phyloP scores from a whole-genome alignment of 2,113 vertebrate genomes.

The Hydropotes inermis region DNA sequence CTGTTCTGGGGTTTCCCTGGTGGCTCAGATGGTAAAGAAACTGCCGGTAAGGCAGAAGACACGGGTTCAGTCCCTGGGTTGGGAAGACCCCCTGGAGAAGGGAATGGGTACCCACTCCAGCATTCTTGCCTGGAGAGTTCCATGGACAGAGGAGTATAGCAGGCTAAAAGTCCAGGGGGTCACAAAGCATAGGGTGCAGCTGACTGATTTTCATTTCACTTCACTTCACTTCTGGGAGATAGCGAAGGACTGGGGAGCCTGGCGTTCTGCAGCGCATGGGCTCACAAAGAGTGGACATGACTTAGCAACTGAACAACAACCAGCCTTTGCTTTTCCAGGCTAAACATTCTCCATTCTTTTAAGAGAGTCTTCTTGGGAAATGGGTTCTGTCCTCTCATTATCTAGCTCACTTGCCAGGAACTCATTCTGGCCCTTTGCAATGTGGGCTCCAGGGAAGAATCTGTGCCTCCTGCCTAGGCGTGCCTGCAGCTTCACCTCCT shows the following conservation, averaged over 20 bases:
- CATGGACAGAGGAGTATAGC: not conserved
- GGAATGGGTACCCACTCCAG: not conserved
- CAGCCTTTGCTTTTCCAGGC: not conserved
- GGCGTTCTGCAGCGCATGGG: not conserved
- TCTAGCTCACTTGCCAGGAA: not conserved
- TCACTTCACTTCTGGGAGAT: not conserved
- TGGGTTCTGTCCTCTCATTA: not conserved
- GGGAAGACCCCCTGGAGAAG: not conserved
- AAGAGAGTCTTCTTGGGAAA: not conserved
- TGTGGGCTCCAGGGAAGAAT: not conserved
- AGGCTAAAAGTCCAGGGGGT: not conserved
- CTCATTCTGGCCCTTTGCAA: not conserved
- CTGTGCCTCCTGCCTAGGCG: not conserved
- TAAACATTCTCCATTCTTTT: not conserved
- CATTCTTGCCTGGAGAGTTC: not conserved
- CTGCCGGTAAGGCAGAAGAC: rapidly evolving
- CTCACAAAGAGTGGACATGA: not conserved
- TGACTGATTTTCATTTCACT: not conserved
- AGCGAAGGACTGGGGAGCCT: not conserved
- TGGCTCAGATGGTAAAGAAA: not conserved
- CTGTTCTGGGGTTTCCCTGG: not conserved
- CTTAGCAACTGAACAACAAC: not conserved
- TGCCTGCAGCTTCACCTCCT: not conserved
- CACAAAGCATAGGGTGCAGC: rapidly evolving
- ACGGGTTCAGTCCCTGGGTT: rapidly evolving